Percentiles rank a stretch among this genome's conserved stretches.
Conservation (phyloP, 2,888 invertebrate species). For the Philonicus albiceps region DNA sequence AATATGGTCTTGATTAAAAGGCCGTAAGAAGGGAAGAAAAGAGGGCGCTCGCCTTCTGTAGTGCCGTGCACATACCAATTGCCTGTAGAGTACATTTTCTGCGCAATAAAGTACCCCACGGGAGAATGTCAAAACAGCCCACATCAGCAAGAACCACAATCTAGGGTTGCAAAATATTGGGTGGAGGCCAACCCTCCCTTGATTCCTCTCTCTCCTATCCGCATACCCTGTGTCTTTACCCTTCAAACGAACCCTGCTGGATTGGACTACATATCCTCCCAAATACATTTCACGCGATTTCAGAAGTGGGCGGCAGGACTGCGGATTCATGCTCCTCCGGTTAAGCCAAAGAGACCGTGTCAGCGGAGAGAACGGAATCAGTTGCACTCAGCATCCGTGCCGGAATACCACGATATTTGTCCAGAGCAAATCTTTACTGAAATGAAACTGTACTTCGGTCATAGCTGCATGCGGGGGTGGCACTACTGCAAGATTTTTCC, state of each 20-base stretch:
- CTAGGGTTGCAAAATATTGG: neutral
- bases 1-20: conserved; percentile 15
- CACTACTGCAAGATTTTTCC: conserved; percentile 10
- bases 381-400: neutral
- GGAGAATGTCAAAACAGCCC: conserved; percentile 2
- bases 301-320: neutral
- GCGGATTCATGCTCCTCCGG: neutral
- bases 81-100: conserved; percentile 22
- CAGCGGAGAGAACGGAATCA: neutral
- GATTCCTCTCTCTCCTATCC: neutral
- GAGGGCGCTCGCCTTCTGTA: neutral
- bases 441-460: conserved; percentile 17
- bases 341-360: neutral
- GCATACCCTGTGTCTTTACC: neutral
- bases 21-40: neutral
- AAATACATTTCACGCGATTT: neutral
- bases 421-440: neutral
- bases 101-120: conserved; percentile 2
- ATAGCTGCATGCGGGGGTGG: conserved; percentile 31
- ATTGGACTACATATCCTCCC: neutral
- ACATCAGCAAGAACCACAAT: conserved; percentile 4
- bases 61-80: neutral
- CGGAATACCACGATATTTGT: neutral
- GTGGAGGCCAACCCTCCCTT: neutral
- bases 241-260: conserved; percentile 15